Conservation (phyloP, 1,140 invertebrate species). For the Asbolus verrucosus region DNA sequence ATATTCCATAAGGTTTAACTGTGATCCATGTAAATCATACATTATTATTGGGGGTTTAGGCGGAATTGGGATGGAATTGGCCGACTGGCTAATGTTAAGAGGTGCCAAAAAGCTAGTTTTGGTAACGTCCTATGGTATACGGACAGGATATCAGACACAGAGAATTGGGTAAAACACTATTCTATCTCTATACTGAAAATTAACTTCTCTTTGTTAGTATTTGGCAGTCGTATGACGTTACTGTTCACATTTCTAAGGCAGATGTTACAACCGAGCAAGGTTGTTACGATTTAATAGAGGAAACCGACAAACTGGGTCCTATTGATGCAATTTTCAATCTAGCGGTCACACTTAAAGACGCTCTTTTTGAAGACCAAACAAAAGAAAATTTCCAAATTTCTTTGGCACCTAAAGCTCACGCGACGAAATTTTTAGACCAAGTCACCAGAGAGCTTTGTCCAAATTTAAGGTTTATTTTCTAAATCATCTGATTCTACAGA, state of each 20-base stretch:
- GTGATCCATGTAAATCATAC: conserved; percentile 59
- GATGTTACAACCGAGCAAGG: conserved; percentile 67
- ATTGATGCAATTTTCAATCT: conserved; percentile 84
- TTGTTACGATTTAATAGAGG: conserved; percentile 66
- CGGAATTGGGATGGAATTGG: conserved; percentile 90
- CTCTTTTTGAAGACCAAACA: conserved; percentile 62
- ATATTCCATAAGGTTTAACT: neutral
- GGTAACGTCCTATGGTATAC: conserved; percentile 86
- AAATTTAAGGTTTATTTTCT: neutral
- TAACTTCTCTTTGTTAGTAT: no score
- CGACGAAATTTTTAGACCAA: conserved; percentile 66
- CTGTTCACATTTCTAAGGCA: conserved; percentile 63
- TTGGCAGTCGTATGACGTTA: conserved; percentile 71
- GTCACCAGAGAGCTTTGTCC: no score
- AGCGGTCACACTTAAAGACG: conserved; percentile 72
- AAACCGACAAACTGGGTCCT: conserved; percentile 66
- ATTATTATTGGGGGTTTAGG: conserved; percentile 83
- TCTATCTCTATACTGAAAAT: no score
- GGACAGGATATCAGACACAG: conserved; percentile 85
- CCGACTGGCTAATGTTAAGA: no score
- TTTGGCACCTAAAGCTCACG: conserved; percentile 68
- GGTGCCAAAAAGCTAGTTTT: no score
- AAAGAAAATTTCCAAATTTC: conserved; percentile 67
- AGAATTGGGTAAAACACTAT: no score
- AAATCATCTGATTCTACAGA: neutral